These are phyloP conservation scores for Procambarus clarkii DNA, from an alignment of 1,140 invertebrate species.

Conservation along the genomic window DNA sequence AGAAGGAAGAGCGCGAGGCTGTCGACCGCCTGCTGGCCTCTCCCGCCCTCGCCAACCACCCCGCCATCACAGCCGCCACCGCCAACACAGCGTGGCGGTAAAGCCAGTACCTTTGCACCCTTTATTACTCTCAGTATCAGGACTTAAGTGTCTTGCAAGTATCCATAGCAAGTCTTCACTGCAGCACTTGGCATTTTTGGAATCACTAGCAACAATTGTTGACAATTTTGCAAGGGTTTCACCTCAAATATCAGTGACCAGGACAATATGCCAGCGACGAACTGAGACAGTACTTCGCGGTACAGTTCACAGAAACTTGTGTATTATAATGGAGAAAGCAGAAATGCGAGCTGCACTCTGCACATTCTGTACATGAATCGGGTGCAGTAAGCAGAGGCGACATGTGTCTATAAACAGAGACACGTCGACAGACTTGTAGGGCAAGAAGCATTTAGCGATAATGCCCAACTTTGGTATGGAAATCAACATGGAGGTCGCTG, in stretches of 20 bases:
- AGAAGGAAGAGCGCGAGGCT: slow-evolving; percentile 50
- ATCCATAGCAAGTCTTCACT: not conserved
- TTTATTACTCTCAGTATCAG: not conserved
- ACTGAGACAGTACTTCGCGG: not conserved
- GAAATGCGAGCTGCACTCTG: not conserved
- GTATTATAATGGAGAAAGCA: not conserved
- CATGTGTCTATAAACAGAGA: not conserved
- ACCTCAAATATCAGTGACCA: not conserved
- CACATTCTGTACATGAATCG: not conserved
- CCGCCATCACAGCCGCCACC: slow-evolving; percentile 63
- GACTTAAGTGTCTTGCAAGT: not conserved
- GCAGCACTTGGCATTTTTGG: not conserved
- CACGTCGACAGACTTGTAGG: too few relatives aligned
- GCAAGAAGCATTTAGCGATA: too few relatives aligned
- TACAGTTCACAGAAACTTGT: not conserved
- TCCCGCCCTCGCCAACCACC: slow-evolving; percentile 61
- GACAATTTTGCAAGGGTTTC: not conserved
- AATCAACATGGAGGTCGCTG: too few relatives aligned
- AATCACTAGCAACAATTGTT: not conserved
- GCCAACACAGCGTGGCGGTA: slow-evolving; percentile 58
- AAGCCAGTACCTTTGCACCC: not conserved
- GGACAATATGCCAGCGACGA: not conserved
- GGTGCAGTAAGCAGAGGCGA: not conserved
- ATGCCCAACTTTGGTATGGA: too few relatives aligned
- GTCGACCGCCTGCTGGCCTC: slow-evolving; percentile 53